These are phyloP conservation scores for Mungos mungo DNA, from an alignment of 2,113 vertebrate genomes.

Conservation along the genomic window DNA sequence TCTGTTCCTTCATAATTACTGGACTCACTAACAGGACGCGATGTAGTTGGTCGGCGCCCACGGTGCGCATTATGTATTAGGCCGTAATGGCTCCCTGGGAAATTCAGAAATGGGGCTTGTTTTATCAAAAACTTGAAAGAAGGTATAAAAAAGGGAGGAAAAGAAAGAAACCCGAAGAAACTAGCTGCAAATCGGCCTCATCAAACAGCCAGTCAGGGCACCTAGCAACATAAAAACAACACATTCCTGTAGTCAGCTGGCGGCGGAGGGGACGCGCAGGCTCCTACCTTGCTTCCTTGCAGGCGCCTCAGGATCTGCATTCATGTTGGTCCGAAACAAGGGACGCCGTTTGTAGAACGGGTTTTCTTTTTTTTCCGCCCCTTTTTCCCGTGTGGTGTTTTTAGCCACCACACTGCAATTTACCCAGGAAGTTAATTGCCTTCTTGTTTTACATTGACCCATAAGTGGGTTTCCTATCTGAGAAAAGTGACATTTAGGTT, in stretches of 20 bases:
- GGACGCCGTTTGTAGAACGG: background rate
- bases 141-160: background rate
- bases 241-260: background rate
- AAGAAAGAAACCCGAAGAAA: constrained; percentile 20
- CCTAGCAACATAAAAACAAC: background rate
- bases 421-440: constrained; percentile 80
- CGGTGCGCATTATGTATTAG: constrained; percentile 19
- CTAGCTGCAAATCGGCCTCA: background rate
- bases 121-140: background rate
- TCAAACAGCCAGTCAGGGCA: background rate
- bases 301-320: background rate
- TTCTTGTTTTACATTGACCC: constrained; percentile 78
- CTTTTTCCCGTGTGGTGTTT: constrained; percentile 46
- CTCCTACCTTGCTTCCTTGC: background rate
- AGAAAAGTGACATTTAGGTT: constrained; percentile 76
- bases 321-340: constrained; percentile 7
- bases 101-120: constrained; percentile 42
- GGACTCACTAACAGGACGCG: background rate
- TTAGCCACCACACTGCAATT: constrained; percentile 1
- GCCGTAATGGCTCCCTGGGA: background rate
- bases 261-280: background rate
- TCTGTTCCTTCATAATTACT: background rate
- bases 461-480: constrained; percentile 74
- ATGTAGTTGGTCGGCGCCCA: background rate
- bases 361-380: constrained; percentile 40